Conservation (phyloP, 1,140 invertebrate genomes). For the Bombus ignitus region DNA sequence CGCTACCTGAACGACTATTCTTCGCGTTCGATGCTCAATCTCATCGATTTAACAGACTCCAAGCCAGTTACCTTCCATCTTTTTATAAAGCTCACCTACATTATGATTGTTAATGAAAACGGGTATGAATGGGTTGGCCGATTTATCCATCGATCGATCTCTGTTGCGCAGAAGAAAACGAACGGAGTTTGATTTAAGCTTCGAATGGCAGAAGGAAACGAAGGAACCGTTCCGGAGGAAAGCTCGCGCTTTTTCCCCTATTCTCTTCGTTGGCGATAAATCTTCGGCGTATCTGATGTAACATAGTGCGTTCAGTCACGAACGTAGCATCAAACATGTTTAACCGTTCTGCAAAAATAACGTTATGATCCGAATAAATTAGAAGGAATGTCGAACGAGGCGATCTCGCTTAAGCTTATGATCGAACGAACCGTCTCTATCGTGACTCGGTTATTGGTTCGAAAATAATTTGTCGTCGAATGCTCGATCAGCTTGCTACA, state of each 20-base stretch:
- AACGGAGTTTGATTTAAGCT: conserved; percentile 10
- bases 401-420: too few species aligned
- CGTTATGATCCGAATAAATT: background rate
- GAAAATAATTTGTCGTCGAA: background rate
- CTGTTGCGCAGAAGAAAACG: background rate
- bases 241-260: background rate
- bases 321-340: background rate
- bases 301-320: conserved; percentile 6
- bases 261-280: background rate
- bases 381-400: background rate
- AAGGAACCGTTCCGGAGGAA: background rate
- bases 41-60: conserved; percentile 49
- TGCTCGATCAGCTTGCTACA: background rate
- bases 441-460: background rate
- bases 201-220: background rate
- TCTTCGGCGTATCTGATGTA: background rate
- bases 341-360: background rate
- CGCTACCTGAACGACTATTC: conserved; percentile 5
- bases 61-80: background rate
- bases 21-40: conserved; percentile 9
- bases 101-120: conserved; percentile 53
- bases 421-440: background rate
- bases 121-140: too few species aligned
- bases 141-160: too few species aligned
- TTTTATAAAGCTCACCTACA: conserved; percentile 20